Base-by-base conservation (phyloP, 1,140 invertebrate species). In the Cherax quadricarinatus region DNA sequence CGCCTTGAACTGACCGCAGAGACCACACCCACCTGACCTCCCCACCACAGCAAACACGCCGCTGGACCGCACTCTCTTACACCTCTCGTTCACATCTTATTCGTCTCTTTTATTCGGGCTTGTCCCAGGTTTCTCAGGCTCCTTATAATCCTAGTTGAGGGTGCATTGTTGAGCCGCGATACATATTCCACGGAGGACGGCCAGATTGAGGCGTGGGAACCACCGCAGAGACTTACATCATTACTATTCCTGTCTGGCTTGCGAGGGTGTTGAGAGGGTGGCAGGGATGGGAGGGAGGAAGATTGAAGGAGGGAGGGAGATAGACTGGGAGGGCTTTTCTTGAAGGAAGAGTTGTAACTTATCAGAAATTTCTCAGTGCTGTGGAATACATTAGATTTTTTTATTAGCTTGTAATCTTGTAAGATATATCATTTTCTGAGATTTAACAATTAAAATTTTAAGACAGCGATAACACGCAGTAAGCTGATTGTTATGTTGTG, bases 31-130 rank as follows among this genome's bases (percentile, higher is more conserved):
- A 41, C 30, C 57, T 83, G 82, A 84, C 82, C 82, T 84, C 57
- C 12, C n/a, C 21, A 84, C 82, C 82, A 41, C 82, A 84, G 53
- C 53, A 84, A 84, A 84, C 82, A 84, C n/a, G 24, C 82, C 82
- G 82, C 82, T 41, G 21, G n/a, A 49, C 53, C 80, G 49, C 81
- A 24, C 10, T 21, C 82, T 24, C 82, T 10, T 21, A 24, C 53
- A 24, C 49, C 57, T 62, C 82, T 21, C 41, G 41, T 57, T 62
- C 57, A 84, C 57, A 62, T 62, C 82, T 84, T 62, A 57, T 62
- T 51, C 82, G 41, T 62, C 21, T 84, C 41, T 84, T 57, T 84
- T 41, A 62, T 84, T 57, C 30, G 4, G 51, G 18, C 5, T 62
- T 9, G 0, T n/a, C 57, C 53, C n/a, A 9, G 41, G n/a, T 84